Percentiles rank a stretch among this genome's conserved stretches.
phyloP scores from a whole-genome alignment of 2,113 vertebrate species.

The Recurvirostra avosetta region DNA sequence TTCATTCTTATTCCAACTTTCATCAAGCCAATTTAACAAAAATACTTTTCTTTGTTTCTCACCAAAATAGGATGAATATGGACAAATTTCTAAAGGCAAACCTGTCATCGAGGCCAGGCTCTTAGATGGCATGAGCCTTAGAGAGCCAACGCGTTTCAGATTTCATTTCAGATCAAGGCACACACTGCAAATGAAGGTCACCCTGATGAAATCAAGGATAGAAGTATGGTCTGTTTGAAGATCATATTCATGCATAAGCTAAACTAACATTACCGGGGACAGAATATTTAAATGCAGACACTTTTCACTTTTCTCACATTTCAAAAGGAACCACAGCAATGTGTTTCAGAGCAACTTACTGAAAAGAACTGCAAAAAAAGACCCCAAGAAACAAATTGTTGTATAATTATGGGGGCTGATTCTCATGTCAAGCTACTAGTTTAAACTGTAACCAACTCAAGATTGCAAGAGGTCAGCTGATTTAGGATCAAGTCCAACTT shows the following conservation, averaged over 20 bases:
- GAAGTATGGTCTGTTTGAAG: neutral
- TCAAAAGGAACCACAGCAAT: neutral
- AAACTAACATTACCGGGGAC: neutral
- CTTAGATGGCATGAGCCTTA: neutral
- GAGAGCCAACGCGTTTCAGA: neutral
- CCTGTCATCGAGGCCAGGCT: neutral
- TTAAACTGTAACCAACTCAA: neutral
- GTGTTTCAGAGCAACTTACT: neutral
- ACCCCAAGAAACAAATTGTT: neutral
- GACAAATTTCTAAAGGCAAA: neutral
- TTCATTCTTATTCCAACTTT: neutral
- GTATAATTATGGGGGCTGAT: neutral
- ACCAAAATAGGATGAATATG: neutral
- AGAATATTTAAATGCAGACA: neutral
- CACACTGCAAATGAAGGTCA: neutral
- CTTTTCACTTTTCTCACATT: neutral
- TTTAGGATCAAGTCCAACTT: neutral
- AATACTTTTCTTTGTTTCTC: neutral
- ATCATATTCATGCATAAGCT: neutral
- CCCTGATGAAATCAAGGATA: neutral
- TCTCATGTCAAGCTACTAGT: neutral
- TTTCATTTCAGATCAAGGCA: neutral
- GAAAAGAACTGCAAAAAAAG: neutral
- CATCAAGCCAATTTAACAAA: neutral
- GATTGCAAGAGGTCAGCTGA: neutral